phyloP scores from a whole-genome alignment of 2,797 vertebrate species.

The Octomys mimax region DNA sequence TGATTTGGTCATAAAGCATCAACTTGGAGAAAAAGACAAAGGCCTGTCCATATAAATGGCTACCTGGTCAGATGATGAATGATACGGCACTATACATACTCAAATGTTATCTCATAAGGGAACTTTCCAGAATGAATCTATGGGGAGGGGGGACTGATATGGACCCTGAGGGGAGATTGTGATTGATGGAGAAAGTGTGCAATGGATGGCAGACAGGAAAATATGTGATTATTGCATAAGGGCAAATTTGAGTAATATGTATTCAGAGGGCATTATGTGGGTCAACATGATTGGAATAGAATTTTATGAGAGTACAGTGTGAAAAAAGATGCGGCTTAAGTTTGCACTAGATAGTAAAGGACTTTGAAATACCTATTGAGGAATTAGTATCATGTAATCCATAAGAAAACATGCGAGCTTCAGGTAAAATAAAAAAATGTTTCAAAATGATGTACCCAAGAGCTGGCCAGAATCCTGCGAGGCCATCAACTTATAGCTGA shows the following conservation, averaged over 20 bases:
- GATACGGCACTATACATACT: background rate
- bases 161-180: background rate
- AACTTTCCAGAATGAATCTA: background rate
- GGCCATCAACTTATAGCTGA: background rate
- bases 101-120: background rate
- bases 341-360: background rate
- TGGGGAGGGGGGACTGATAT: background rate
- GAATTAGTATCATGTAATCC: background rate
- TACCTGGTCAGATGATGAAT: background rate
- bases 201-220: background rate
- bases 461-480: background rate
- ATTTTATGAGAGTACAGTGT: background rate
- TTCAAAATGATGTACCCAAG: conserved; percentile 20
- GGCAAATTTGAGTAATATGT: background rate
- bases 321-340: background rate
- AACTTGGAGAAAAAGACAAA: conserved; percentile 4
- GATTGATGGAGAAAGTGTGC: background rate
- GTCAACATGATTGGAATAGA: background rate
- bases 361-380: background rate
- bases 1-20: conserved; percentile 10
- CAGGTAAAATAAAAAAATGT: conserved; percentile 35
- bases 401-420: background rate
- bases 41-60: background rate
- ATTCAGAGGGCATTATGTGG: background rate
- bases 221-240: background rate